Evolutionary conservation across 2,888 invertebrate genomes (phyloP), one percentile per base, ranked within the genome.

Genomic region (Erannis defoliaria): DNA sequence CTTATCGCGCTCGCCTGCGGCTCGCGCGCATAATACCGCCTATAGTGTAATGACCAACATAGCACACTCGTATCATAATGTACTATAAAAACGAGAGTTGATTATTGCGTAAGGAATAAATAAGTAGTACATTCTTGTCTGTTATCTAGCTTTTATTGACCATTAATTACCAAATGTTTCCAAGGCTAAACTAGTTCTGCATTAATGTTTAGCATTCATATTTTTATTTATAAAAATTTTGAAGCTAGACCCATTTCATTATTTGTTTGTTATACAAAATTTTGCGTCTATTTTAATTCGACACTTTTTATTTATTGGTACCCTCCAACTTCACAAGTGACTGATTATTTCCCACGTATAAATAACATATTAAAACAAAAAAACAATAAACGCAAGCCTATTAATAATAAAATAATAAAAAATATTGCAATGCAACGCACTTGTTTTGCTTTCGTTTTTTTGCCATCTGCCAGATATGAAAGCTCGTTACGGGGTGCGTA

Each of bases 391-490:
- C n/a, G n/a, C n/a, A n/a, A n/a, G n/a, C n/a, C n/a, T n/a, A n/a
- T n/a, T n/a, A n/a, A n/a, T n/a, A n/a, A n/a, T n/a, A n/a, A n/a
- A n/a, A n/a, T n/a, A n/a, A n/a, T n/a, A 60, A 67, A 67, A 65
- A 67, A 60, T 67, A 69, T 77, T 75, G 66, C 68, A 61, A 77
- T 76, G 78, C 75, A 73, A 76, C 78, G 80, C 76, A 69, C 74
- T 74, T 73, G 40, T 76, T 77, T 75, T 78, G 76, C 68, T 70
- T 71, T 69, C 73, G 75, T 59, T 54, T 78, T 79, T 78, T 83
- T 77, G 62, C 64, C 75, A 72, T 64, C 64, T 77, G 84, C 80
- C 82, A 78, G 64, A 72, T 80, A 72, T 85, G 84, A 82, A 80
- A 74, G 75, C 74, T 78, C 74, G 74, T 82, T 80, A 79, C 75